Conservation (phyloP, 2,888 invertebrate genomes). For the Stramonita haemastoma region DNA sequence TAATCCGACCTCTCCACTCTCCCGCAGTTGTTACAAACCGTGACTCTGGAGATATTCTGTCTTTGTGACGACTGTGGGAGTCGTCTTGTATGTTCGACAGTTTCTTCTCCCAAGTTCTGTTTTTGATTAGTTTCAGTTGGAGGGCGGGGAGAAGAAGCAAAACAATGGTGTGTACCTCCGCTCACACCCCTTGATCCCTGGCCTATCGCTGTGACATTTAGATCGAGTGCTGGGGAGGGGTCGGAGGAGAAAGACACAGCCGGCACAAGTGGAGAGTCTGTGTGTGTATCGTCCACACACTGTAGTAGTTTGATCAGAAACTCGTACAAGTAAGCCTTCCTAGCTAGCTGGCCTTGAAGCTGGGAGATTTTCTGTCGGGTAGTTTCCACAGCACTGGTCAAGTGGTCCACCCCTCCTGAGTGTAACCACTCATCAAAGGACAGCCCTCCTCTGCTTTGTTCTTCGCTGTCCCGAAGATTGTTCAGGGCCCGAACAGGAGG, state of each 20-base stretch:
- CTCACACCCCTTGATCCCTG: background rate
- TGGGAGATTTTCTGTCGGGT: constrained; percentile 8
- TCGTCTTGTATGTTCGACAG: background rate
- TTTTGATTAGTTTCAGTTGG: background rate
- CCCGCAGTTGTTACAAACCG: background rate
- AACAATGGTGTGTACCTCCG: background rate
- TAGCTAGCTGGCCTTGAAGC: constrained; percentile 11
- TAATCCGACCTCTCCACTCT: background rate
- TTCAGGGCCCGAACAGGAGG: constrained; percentile 11
- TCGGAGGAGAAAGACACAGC: background rate
- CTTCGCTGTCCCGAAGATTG: background rate
- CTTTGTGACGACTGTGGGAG: background rate
- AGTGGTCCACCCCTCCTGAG: background rate
- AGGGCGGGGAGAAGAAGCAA: background rate
- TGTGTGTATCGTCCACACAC: constrained; percentile 1
- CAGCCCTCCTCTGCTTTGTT: background rate
- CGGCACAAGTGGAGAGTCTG: background rate
- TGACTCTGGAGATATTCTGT: background rate
- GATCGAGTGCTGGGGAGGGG: background rate
- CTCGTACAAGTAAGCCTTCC: background rate
- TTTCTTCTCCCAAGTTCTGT: no score
- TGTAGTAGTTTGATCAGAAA: background rate
- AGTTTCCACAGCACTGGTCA: background rate
- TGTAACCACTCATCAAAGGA: background rate
- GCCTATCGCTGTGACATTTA: background rate